Conservation (phyloP, 2,888 invertebrate genomes). For the Cheilosia vulpina region DNA sequence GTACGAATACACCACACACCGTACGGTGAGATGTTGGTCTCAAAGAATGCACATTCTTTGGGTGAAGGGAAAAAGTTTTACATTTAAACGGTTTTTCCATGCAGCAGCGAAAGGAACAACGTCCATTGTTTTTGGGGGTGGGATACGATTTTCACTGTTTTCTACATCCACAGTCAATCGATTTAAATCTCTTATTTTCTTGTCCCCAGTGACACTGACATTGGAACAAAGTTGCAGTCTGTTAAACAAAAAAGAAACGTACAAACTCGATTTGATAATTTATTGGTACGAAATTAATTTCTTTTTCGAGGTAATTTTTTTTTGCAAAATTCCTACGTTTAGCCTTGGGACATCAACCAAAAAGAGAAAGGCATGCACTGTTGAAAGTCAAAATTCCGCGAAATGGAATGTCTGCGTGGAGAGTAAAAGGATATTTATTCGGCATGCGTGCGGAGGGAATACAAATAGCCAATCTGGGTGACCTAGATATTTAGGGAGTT, state of each 20-base stretch:
- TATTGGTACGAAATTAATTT: constrained; percentile 66
- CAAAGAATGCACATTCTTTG: constrained; percentile 66
- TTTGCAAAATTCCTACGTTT: constrained; percentile 28
- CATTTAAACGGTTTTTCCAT: constrained; percentile 41
- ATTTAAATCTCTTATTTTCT: constrained; percentile 25
- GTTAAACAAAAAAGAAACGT: background rate
- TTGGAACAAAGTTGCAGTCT: constrained; percentile 28
- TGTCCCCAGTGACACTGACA: constrained; percentile 62
- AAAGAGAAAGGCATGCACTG: constrained; percentile 63
- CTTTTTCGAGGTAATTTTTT: constrained; percentile 36
- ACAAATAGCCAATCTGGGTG: constrained; percentile 41
- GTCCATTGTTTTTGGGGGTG: background rate
- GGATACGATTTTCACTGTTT: background rate
- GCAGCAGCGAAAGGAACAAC: constrained; percentile 46
- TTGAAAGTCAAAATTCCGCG: constrained; percentile 51
- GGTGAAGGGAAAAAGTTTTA: constrained; percentile 65
- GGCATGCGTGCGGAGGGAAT: constrained; percentile 40
- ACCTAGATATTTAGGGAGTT: constrained; percentile 56
- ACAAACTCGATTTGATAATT: constrained; percentile 63
- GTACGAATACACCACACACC: constrained; percentile 16
- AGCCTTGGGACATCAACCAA: constrained; percentile 15
- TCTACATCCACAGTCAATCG: constrained; percentile 9
- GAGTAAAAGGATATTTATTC: constrained; percentile 59
- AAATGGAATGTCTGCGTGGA: background rate
- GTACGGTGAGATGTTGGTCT: constrained; percentile 45